phyloP scores from a whole-genome alignment of 2,888 invertebrate species.

The Molorchus minor region DNA sequence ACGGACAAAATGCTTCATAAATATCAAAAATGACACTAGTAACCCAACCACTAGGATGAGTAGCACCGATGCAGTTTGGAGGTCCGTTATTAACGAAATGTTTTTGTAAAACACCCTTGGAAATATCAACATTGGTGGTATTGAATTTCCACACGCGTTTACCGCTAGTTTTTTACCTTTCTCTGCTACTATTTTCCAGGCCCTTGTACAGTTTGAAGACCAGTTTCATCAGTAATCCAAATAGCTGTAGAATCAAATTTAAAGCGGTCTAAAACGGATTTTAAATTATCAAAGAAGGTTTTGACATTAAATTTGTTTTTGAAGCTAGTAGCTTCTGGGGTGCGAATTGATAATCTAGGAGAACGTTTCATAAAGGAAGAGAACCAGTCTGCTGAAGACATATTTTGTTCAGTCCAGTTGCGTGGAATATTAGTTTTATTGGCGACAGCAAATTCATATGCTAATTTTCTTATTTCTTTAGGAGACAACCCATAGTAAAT shows the following conservation, averaged over 20 bases:
- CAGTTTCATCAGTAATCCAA: too few relatives aligned
- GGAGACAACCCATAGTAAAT: constrained; percentile 36
- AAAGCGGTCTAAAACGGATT: too few relatives aligned
- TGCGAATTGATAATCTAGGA: constrained; percentile 40
- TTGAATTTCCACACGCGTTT: too few relatives aligned
- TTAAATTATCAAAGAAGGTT: constrained; percentile 38
- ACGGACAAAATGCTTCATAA: constrained; percentile 40
- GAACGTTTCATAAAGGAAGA: constrained; percentile 44
- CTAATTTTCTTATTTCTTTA: constrained; percentile 39
- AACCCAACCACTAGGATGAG: constrained; percentile 17
- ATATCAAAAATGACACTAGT: constrained; percentile 34
- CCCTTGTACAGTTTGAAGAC: too few relatives aligned
- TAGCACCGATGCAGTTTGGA: too few relatives aligned
- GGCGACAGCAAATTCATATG: constrained; percentile 39
- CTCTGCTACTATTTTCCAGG: too few relatives aligned
- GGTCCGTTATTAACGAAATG: too few relatives aligned
- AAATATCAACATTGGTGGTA: too few relatives aligned
- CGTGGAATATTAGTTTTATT: constrained; percentile 35
- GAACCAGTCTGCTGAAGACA: constrained; percentile 47
- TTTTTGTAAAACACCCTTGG: too few relatives aligned
- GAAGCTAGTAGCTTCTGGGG: constrained; percentile 48
- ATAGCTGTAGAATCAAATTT: too few relatives aligned
- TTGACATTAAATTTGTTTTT: constrained; percentile 31
- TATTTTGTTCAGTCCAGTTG: constrained; percentile 36
- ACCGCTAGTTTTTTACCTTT: too few relatives aligned